Base-by-base conservation (phyloP, 1,140 invertebrate genomes). In the Oncopodura yosiiana region DNA sequence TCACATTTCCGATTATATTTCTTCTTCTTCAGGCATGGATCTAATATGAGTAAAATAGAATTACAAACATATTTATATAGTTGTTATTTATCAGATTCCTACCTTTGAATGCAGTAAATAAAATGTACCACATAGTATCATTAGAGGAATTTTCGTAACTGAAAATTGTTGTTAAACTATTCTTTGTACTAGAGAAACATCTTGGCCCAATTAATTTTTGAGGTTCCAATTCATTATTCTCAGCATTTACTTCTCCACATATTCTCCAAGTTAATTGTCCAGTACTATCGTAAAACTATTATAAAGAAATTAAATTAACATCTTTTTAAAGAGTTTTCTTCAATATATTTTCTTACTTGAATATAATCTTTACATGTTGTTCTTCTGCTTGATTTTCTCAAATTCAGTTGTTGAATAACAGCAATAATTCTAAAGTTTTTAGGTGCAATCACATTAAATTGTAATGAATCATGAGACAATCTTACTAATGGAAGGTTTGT, bases 391-490 rank as follows among this genome's bases (percentile, higher is more conserved):
- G 38, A n/a, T n/a, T n/a, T 24, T 38, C 34, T 36, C 12, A 49
- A 26, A 49, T 49, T 30, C 30, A 49, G 46, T 38, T 49, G 32
- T 38, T 49, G 46, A 26, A 49, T 49, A 24, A 49, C 46, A n/a
- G 36, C 46, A 9, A 49, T 30, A 27, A 49, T 26, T n/a, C n/a
- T n/a, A n/a, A n/a, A n/a, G n/a, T n/a, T n/a, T n/a, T n/a, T n/a
- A n/a, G n/a, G n/a, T n/a, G n/a, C n/a, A n/a, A n/a, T n/a, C n/a
- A n/a, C n/a, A n/a, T n/a, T n/a, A n/a, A n/a, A n/a, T n/a, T n/a
- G n/a, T n/a, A n/a, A n/a, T n/a, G n/a, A n/a, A n/a, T n/a, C n/a
- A n/a, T n/a, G n/a, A n/a, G n/a, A n/a, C n/a, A n/a, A n/a, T n/a
- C n/a, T n/a, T n/a, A n/a, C n/a, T n/a, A n/a, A n/a, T n/a, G n/a